Percentiles rank a stretch among this genome's conserved stretches.
phyloP scores from a whole-genome alignment of 2,113 vertebrate species.

The Dasyurus viverrinus region DNA sequence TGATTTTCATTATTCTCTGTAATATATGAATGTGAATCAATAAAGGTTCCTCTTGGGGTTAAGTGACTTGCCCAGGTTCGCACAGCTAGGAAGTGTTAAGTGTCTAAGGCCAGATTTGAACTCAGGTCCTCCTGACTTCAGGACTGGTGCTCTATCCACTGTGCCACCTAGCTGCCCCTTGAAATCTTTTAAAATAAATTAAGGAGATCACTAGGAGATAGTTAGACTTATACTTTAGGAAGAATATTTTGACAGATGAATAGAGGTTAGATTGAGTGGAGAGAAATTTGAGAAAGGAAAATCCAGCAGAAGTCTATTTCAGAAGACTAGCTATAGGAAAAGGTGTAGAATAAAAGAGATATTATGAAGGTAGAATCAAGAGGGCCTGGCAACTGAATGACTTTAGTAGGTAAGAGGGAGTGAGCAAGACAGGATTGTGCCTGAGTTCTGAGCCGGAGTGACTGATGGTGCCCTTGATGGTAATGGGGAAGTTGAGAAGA shows the following conservation, averaged over 20 bases:
- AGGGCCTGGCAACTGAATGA: neutral
- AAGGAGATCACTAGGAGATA: neutral
- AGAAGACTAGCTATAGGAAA: neutral
- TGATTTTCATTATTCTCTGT: slow-evolving; percentile 48
- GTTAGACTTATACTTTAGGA: neutral
- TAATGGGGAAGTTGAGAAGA: neutral
- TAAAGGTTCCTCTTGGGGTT: neutral
- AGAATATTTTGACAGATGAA: neutral
- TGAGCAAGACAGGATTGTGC: neutral
- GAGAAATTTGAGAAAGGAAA: neutral
- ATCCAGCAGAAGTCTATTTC: neutral
- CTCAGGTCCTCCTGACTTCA: too few relatives aligned
- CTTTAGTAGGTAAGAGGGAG: neutral
- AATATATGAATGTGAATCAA: slow-evolving; percentile 39
- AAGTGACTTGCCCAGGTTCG: too few relatives aligned
- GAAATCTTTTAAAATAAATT: slow-evolving; percentile 35
- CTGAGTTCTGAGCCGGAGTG: too few relatives aligned
- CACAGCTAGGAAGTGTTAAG: too few relatives aligned
- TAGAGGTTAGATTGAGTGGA: neutral
- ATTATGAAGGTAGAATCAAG: neutral
- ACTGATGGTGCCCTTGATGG: neutral
- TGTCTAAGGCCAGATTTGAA: too few relatives aligned
- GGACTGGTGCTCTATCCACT: too few relatives aligned
- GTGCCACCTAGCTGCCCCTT: neutral
- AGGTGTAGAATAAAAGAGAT: neutral